Evolutionary conservation across 1,140 invertebrate species (phyloP).

Genomic region (Helicoverpa zea): DNA sequence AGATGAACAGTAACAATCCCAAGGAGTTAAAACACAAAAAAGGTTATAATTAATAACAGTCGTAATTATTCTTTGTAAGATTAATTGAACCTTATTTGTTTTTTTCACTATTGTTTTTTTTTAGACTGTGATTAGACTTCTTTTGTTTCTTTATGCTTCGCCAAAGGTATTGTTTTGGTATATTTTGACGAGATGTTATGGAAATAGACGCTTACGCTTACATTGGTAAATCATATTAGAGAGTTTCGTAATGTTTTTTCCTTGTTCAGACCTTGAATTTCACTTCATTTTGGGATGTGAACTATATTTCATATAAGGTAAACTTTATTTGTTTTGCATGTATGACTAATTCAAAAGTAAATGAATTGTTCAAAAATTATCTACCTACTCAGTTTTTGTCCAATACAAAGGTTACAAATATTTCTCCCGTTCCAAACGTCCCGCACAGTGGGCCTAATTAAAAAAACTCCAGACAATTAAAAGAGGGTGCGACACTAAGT

Average conservation of each 20-base stretch:
- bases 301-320: too few species aligned
- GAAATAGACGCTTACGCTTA: not conserved
- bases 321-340: too few species aligned
- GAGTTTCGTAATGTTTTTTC: not conserved
- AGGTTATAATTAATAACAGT: conserved; percentile 78
- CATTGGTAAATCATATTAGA: not conserved
- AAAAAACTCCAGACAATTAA: conserved; percentile 71
- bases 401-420: conserved; percentile 3
- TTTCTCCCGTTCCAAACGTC: conserved; percentile 14
- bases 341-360: not conserved
- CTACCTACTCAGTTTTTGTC: not conserved
- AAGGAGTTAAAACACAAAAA: conserved; percentile 77
- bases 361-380: not conserved
- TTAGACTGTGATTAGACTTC: conserved; percentile 65
- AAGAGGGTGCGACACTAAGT: conserved; percentile 72
- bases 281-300: too few species aligned
- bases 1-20: conserved; percentile 8
- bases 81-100: conserved; percentile 63
- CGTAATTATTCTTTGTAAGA: conserved; percentile 75
- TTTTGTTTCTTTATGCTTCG: conserved; percentile 50
- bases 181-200: not conserved
- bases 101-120: conserved; percentile 58
- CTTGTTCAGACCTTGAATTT: too few species aligned
- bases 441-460: conserved; percentile 38
- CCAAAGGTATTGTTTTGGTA: conserved; percentile 39